Evolutionary conservation across 1,140 invertebrate species (phyloP).

Genomic region (Cecropterus lyciades): DNA sequence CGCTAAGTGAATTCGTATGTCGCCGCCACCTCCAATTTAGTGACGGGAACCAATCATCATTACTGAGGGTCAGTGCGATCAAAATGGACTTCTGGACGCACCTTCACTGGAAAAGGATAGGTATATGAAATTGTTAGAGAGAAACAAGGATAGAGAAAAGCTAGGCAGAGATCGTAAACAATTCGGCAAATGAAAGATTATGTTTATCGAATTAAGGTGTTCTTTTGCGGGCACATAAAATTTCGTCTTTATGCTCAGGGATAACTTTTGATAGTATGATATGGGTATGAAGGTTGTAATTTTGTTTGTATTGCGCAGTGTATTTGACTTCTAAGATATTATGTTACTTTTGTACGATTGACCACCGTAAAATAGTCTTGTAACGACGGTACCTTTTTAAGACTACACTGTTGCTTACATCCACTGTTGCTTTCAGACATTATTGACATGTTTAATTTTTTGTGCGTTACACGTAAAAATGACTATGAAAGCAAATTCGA

Average conservation of each 20-base stretch:
- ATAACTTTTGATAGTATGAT: slow-evolving; percentile 54
- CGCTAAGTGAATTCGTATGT: slow-evolving; percentile 80
- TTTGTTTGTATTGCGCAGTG: not conserved
- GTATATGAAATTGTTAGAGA: slow-evolving; percentile 27
- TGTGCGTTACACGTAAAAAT: too few species aligned
- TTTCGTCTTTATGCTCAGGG: slow-evolving; percentile 63
- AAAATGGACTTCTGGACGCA: slow-evolving; percentile 66
- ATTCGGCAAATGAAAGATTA: slow-evolving; percentile 81
- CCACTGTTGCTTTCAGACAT: too few species aligned
- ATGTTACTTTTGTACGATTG: too few species aligned
- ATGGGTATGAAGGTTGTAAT: slow-evolving; percentile 30
- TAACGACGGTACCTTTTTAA: too few species aligned
- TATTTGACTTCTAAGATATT: not conserved
- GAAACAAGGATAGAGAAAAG: slow-evolving; percentile 45
- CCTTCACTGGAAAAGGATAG: slow-evolving; percentile 55
- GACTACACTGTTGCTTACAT: too few species aligned
- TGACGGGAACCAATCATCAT: slow-evolving; percentile 74
- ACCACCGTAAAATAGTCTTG: not conserved
- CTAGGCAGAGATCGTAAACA: slow-evolving; percentile 64
- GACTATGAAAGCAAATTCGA: too few species aligned
- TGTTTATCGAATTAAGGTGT: slow-evolving; percentile 81
- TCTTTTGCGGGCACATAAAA: slow-evolving; percentile 69
- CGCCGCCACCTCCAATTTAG: slow-evolving; percentile 67
- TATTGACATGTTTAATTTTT: too few species aligned
- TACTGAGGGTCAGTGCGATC: slow-evolving; percentile 65